Conservation (phyloP, 2,888 invertebrate species). For the Acrocyrtus sp. region DNA sequence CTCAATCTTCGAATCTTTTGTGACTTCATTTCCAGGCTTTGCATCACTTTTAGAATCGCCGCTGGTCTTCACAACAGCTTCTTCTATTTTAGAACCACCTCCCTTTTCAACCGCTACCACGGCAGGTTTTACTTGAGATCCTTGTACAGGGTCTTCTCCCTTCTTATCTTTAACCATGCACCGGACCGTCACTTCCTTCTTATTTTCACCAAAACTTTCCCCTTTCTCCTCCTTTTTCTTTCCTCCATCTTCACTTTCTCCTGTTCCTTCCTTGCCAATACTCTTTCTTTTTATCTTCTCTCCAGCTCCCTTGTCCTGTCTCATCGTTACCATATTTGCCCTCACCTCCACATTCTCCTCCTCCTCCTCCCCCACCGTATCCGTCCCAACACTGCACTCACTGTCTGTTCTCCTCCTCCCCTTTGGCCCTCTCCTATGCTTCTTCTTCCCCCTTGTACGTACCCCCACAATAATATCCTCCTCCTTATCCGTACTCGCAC, state of each 20-base stretch:
- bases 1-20: not conserved
- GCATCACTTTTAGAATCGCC: too few species aligned
- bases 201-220: not conserved
- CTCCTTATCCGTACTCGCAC: constrained; percentile 36
- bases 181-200: too few species aligned
- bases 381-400: constrained; percentile 58
- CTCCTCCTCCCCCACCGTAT: constrained; percentile 27
- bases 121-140: not conserved
- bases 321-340: constrained; percentile 67
- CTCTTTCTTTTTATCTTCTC: not conserved
- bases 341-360: constrained; percentile 73
- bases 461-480: constrained; percentile 50
- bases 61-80: not conserved
- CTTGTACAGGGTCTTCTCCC: not conserved
- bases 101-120: not conserved
- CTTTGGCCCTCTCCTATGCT: constrained; percentile 54
- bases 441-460: constrained; percentile 41
- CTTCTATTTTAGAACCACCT: not conserved
- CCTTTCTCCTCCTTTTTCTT: not conserved
- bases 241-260: constrained; percentile 23
- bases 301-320: constrained; percentile 6
- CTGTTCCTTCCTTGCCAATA: not conserved
- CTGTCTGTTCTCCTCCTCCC: constrained; percentile 59
- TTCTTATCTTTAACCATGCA: too few species aligned
- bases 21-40: not conserved